Percentiles rank a stretch among this genome's conserved stretches.
phyloP scores from a whole-genome alignment of 2,797 vertebrate species.

The Tragopan temminckii region DNA sequence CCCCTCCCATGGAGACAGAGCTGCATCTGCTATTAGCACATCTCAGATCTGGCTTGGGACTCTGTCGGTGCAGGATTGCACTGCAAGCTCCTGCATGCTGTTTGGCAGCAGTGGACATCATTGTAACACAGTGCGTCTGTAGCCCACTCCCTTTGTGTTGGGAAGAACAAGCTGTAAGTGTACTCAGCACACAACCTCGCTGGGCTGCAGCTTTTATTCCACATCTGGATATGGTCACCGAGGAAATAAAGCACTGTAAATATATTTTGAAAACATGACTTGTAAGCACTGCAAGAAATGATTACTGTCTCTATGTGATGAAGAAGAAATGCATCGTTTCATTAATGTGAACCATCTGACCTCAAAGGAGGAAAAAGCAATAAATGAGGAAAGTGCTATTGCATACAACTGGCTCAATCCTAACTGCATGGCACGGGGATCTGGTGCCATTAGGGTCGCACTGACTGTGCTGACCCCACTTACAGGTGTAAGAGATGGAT shows the following conservation, averaged over 20 bases:
- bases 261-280: slow-evolving; percentile 8
- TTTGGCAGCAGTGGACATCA: background rate
- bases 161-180: background rate
- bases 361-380: background rate
- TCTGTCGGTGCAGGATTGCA: background rate
- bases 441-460: background rate
- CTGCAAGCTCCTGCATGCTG: background rate
- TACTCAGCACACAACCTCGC: background rate
- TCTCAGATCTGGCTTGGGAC: background rate
- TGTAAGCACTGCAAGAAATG: background rate
- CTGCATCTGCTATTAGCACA: background rate
- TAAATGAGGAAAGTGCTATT: background rate
- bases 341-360: slow-evolving; percentile 10
- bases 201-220: background rate
- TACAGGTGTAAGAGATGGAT: rapidly evolving
- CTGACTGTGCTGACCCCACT: background rate
- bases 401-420: background rate
- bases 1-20: background rate
- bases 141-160: background rate
- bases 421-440: background rate
- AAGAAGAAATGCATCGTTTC: background rate
- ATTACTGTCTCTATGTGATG: background rate
- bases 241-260: slow-evolving; percentile 1
- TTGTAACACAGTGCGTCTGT: background rate
- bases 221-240: slow-evolving; percentile 1